Conservation (phyloP, 2,797 vertebrate species). For the Neosalanx taihuensis region DNA sequence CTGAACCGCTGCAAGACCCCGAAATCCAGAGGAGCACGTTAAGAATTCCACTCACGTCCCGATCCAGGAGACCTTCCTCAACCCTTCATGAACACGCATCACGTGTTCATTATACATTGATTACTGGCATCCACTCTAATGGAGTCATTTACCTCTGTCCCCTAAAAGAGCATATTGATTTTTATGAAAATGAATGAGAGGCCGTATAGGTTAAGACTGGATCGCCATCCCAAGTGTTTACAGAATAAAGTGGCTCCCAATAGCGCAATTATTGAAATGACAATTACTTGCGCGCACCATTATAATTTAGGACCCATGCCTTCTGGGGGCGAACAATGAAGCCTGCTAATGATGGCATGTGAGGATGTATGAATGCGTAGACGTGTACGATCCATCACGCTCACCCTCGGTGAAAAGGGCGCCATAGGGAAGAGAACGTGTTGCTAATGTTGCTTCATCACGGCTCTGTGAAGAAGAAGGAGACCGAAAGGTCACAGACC, state of each 20-base stretch:
- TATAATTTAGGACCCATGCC: constrained; percentile 47
- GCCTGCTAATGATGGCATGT: constrained; percentile 26
- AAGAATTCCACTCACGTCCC: constrained; percentile 45
- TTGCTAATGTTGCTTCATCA: neutral
- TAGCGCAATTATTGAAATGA: constrained; percentile 55
- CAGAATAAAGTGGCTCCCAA: constrained; percentile 52
- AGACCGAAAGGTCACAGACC: neutral
- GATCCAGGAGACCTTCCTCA: constrained; percentile 56
- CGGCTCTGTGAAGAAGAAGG: neutral
- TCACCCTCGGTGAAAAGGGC: constrained; percentile 3
- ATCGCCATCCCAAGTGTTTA: constrained; percentile 42
- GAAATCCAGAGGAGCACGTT: neutral
- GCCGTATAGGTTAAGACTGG: constrained; percentile 37
- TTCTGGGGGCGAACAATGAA: constrained; percentile 34
- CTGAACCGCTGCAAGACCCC: neutral
- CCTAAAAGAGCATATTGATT: constrained; percentile 75
- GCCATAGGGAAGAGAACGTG: neutral
- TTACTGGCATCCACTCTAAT: constrained; percentile 73
- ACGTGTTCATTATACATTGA: constrained; percentile 66
- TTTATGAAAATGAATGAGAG: constrained; percentile 76
- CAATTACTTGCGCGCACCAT: constrained; percentile 41
- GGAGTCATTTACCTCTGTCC: constrained; percentile 70
- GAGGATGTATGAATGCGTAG: constrained; percentile 26
- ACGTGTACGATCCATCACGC: constrained; percentile 15
- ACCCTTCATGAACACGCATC: constrained; percentile 53